Evolutionary conservation across 2,888 invertebrate genomes (phyloP).

Genomic region (Tetragonula carbonaria): DNA sequence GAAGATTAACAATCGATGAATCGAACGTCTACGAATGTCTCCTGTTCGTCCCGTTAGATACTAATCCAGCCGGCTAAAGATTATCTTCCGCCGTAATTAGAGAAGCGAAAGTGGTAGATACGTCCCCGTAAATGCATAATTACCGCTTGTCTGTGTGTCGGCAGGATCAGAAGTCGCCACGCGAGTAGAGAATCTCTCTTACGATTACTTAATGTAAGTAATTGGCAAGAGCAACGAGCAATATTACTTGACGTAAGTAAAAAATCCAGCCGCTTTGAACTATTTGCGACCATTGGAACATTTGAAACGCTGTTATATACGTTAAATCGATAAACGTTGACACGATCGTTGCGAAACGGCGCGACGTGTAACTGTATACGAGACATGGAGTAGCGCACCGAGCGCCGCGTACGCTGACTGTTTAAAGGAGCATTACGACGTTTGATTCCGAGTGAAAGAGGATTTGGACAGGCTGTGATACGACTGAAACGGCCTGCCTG

Average conservation of each 20-base stretch:
- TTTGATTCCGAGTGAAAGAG: background rate
- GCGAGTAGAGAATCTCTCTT: slow-evolving; percentile 61
- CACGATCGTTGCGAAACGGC: slow-evolving; percentile 64
- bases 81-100: slow-evolving; percentile 69
- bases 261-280: slow-evolving; percentile 50
- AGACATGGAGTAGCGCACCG: slow-evolving; percentile 25
- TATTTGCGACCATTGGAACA: slow-evolving; percentile 53
- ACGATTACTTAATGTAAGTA: slow-evolving; percentile 72
- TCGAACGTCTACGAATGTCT: slow-evolving; percentile 50
- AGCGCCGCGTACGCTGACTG: slow-evolving; percentile 28
- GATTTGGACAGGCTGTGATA: background rate
- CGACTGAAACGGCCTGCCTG: no score
- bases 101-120: slow-evolving; percentile 69
- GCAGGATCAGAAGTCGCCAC: slow-evolving; percentile 69
- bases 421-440: background rate
- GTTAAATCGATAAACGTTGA: slow-evolving; percentile 70
- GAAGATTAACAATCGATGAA: slow-evolving; percentile 53
- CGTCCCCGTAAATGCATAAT: slow-evolving; percentile 73
- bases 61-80: slow-evolving; percentile 48
- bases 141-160: slow-evolving; percentile 69
- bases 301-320: slow-evolving; percentile 57
- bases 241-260: slow-evolving; percentile 67
- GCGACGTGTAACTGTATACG: slow-evolving; percentile 18
- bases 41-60: slow-evolving; percentile 59
- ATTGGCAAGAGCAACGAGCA: slow-evolving; percentile 65